These are phyloP conservation scores for Nesidiocoris tenuis DNA, from an alignment of 2,888 invertebrate genomes.

Conservation along the genomic window DNA sequence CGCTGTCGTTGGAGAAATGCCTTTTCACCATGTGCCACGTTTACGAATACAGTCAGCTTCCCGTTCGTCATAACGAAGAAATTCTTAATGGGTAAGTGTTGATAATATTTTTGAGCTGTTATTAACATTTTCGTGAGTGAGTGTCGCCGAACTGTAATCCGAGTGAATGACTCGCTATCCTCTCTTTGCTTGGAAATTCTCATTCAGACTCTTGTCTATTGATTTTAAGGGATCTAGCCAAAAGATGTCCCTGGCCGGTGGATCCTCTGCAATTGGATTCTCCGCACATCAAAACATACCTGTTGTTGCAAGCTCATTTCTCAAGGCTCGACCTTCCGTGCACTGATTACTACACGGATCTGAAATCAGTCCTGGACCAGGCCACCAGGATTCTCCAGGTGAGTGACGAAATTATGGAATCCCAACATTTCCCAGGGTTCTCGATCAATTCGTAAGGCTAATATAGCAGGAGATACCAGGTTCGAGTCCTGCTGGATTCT, in stretches of 20 bases:
- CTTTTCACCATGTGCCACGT: conserved; percentile 78
- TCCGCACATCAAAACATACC: conserved; percentile 89
- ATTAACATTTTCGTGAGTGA: too few relatives aligned
- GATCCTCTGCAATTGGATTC: conserved; percentile 78
- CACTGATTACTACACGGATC: conserved; percentile 92
- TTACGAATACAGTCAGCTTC: conserved; percentile 88
- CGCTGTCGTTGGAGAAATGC: conserved; percentile 69
- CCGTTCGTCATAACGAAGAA: conserved; percentile 98
- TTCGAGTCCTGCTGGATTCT: too few relatives aligned
- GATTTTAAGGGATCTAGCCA: conserved; percentile 77
- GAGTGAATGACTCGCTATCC: too few relatives aligned
- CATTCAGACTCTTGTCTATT: too few relatives aligned
- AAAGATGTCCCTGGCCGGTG: conserved; percentile 70
- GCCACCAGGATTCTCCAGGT: conserved; percentile 91
- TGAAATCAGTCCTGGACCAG: conserved; percentile 95
- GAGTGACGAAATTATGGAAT: conserved; percentile 7
- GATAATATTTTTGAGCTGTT: too few relatives aligned
- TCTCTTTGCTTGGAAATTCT: conserved; percentile 48
- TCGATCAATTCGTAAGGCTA: neutral
- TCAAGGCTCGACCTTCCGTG: conserved; percentile 78
- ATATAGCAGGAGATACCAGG: too few relatives aligned
- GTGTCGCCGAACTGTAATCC: neutral
- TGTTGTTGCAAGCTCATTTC: conserved; percentile 93
- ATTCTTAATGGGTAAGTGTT: conserved; percentile 81
- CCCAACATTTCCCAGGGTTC: neutral